These are phyloP conservation scores for Ditylenchus dipsaci DNA, from an alignment of 1,140 invertebrate species.

Conservation along the genomic window DNA sequence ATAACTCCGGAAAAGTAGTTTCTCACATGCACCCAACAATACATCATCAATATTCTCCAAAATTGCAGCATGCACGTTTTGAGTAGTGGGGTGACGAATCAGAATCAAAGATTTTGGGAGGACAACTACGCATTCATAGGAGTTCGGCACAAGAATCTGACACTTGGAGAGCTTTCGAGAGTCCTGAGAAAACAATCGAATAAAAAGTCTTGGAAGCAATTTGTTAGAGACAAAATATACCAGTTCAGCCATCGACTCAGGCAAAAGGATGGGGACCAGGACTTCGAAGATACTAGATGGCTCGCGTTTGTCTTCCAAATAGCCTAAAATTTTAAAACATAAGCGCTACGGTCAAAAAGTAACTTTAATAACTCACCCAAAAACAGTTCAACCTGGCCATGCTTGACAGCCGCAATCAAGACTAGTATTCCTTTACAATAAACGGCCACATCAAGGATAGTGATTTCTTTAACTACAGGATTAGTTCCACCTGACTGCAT, in stretches of 20 bases:
- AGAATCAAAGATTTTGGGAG: conserved; percentile 20
- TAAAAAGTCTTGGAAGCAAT: conserved; percentile 4
- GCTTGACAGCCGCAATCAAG: conserved; percentile 21
- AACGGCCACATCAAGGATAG: conserved; percentile 21
- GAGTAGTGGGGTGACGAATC: conserved; percentile 3
- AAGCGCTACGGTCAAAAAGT: not conserved
- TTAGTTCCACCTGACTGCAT: conserved; percentile 4
- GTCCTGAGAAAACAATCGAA: not conserved
- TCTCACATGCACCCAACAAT: not conserved
- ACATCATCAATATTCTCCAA: conserved; percentile 5
- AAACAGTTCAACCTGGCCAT: not conserved
- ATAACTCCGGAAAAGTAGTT: not conserved
- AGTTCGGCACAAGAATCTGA: conserved; percentile 17
- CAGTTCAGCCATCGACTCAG: conserved; percentile 10
- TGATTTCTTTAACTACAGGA: conserved; percentile 1
- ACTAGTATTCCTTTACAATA: conserved; percentile 27
- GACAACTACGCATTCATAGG: conserved; percentile 21
- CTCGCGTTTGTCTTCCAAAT: not conserved
- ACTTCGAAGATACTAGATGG: not conserved
- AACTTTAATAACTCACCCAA: not conserved
- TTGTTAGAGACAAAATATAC: conserved; percentile 1
- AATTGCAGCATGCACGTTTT: conserved; percentile 2
- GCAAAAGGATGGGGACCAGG: conserved; percentile 11
- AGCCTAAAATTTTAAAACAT: not conserved
- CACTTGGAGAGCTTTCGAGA: conserved; percentile 7